A percentile compares a stretch with the other conserved stretches of the same genome.
phyloP scores from a whole-genome alignment of 1,140 invertebrate genomes.

The Sipha flava region DNA sequence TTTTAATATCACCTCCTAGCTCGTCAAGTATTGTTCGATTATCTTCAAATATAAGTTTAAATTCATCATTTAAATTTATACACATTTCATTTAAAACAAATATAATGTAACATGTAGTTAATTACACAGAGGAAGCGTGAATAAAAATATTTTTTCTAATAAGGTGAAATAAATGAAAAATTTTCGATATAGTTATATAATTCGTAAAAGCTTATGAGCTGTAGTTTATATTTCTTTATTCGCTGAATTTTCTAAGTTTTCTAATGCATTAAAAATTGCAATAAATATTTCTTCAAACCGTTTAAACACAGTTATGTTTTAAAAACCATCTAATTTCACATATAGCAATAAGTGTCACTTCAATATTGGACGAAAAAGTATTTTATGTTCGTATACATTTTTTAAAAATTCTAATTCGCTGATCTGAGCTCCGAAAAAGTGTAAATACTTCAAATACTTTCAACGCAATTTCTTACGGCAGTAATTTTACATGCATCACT shows the following conservation, averaged over 20 bases:
- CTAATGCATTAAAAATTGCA: background rate
- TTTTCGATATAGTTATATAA: background rate
- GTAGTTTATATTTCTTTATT: slow-evolving; percentile 1
- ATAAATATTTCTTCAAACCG: background rate
- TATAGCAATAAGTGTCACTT: background rate
- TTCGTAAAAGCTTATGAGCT: background rate
- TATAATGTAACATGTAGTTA: background rate
- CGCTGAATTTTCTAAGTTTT: background rate
- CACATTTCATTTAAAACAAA: background rate
- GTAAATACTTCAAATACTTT: background rate
- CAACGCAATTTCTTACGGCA: background rate
- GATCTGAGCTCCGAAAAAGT: slow-evolving; percentile 3
- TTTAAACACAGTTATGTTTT: background rate
- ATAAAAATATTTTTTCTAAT: too few relatives aligned
- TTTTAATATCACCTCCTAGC: background rate
- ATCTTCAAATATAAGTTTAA: background rate
- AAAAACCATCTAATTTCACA: background rate
- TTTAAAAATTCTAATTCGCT: background rate
- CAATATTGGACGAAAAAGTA: background rate
- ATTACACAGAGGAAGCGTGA: background rate
- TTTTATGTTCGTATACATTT: background rate
- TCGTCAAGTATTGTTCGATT: background rate
- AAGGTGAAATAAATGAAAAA: too few relatives aligned
- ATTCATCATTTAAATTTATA: background rate
- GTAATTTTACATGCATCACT: too few relatives aligned